Percentiles rank a stretch among this genome's conserved stretches.
phyloP scores from a whole-genome alignment of 2,113 vertebrate species.

The Otolemur garnettii region DNA sequence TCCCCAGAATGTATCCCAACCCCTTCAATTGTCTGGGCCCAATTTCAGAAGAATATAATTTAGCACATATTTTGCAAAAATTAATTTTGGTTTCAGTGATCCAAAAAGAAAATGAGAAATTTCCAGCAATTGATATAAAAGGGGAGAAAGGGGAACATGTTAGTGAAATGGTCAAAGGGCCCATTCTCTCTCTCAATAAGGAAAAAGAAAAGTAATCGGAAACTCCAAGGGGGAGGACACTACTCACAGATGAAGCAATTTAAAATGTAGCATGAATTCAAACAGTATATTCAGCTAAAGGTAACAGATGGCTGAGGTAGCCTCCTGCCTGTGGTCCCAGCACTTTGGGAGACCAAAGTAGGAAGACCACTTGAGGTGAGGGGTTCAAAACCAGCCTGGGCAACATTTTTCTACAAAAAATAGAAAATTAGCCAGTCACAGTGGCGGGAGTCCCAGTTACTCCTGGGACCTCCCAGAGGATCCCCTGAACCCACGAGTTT shows the following conservation, averaged over 20 bases:
- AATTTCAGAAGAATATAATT: conserved; percentile 3
- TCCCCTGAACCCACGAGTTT: too few relatives aligned
- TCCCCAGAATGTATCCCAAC: neutral
- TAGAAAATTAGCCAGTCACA: too few relatives aligned
- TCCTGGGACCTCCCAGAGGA: too few relatives aligned
- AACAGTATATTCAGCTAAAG: neutral
- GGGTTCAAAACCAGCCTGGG: too few relatives aligned
- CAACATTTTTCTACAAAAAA: too few relatives aligned
- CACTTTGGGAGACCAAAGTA: too few relatives aligned
- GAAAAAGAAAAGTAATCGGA: conserved; percentile 1
- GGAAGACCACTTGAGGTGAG: too few relatives aligned
- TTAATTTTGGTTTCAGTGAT: conserved; percentile 33
- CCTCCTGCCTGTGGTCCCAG: too few relatives aligned
- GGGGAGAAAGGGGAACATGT: neutral
- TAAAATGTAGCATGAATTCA: neutral
- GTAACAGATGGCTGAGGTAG: too few relatives aligned
- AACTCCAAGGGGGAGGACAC: neutral
- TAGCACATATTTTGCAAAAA: neutral
- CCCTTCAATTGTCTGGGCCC: neutral
- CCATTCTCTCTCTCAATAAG: neutral
- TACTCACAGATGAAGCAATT: neutral
- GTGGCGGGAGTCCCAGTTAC: too few relatives aligned
- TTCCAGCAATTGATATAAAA: neutral
- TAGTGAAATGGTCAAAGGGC: neutral
- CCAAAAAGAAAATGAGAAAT: conserved; percentile 12